A percentile compares a stretch with the other conserved stretches of the same genome.
Evolutionary conservation across 1,140 invertebrate genomes (phyloP).

Genomic region (Caenorhabditis brenneri): DNA sequence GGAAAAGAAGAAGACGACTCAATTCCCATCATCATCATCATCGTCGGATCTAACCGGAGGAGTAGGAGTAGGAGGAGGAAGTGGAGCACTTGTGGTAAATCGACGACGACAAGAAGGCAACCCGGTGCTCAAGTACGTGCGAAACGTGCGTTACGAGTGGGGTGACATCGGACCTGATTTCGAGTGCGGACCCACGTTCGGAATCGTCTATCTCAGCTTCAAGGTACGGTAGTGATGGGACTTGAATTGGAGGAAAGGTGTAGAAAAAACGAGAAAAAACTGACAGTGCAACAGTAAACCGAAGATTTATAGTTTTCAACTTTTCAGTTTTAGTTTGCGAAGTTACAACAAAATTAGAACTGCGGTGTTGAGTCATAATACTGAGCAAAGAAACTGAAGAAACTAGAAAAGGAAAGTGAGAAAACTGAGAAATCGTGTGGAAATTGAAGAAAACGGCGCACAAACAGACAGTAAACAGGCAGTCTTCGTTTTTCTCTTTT

Average conservation of each 20-base stretch:
- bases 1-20: background rate
- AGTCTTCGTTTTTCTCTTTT: background rate
- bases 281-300: no score
- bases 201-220: conserved; percentile 66
- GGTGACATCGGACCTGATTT: conserved; percentile 66
- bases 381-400: background rate
- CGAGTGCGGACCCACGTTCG: conserved; percentile 60
- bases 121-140: conserved; percentile 67
- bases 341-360: background rate
- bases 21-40: no score
- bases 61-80: conserved; percentile 16
- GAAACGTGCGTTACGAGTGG: conserved; percentile 70
- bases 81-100: conserved; percentile 61
- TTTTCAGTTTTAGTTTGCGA: no score
- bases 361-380: background rate
- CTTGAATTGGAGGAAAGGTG: no score
- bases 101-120: conserved; percentile 67
- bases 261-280: no score
- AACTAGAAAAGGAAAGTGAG: no score
- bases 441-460: background rate
- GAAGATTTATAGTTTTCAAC: no score
- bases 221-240: no score
- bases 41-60: no score
- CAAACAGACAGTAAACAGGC: conserved; percentile 21
- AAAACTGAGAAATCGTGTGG: background rate